Base-by-base conservation (phyloP, 2,888 invertebrate genomes). In the Agrilus cyanescens region DNA sequence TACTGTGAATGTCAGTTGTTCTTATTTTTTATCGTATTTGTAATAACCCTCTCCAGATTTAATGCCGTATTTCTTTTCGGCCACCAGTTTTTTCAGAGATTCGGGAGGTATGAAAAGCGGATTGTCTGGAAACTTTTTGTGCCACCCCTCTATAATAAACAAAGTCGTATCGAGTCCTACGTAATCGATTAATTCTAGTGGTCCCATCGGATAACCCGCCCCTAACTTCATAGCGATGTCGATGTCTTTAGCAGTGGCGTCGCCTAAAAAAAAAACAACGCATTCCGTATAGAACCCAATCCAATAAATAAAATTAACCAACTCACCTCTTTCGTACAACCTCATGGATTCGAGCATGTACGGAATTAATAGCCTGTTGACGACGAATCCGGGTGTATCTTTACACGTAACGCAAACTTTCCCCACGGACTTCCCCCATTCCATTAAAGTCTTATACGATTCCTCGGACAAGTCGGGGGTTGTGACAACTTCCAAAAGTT, bases 301-400 rank as follows among this genome's bases (percentile, higher is more conserved):
- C 25, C 10, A 25, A 6, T 8, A 33, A 33, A 33, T 33, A 33
- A 33, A 33, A 10, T 31, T 40, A 35, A n/a, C 16, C 10, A 30
- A 32, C 10, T 57, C 49, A 80, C 85, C 87, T 75, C 87, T 73
- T 62, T 89, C 90, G 46, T 78, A 67, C 73, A 91, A 73, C 45
- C 85, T 68, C 4, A 89, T 67, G 29, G 91, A 85, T 63, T 93
- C 91, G 53, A 78, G 74, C 56, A 84, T 70, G 58, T 87, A 87
- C 0, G 91, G 91, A 4, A 88, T 82, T 40, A 93, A 70, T 33
- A 93, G 71, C 31, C 91, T 71, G 66, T 93, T 93, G 25, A 93
- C 91, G 48, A 93, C 86, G 64, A 93, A 93, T 4, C 93, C 93
- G 20, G 89, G 88, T 0, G 89, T 90, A 61, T 93, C 91, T 69